Base-by-base conservation (phyloP, 2,797 vertebrate genomes). In the Catostomus latipinnis region DNA sequence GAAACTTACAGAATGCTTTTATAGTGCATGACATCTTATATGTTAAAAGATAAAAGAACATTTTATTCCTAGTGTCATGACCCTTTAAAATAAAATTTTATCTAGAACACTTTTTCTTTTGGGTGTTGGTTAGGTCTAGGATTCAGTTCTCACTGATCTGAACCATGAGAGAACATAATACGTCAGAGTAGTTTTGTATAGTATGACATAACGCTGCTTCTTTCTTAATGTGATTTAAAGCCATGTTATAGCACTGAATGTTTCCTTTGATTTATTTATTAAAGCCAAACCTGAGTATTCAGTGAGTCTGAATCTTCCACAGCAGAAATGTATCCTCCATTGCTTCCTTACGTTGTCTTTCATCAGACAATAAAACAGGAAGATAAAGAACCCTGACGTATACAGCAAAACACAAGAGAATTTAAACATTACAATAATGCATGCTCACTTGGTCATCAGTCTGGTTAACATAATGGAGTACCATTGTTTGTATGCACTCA, bases 301-400 rank as follows among this genome's bases (percentile, higher is more conserved):
- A 80, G 13, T 82, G 73, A 84, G 88, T 78, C 7, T 83, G 72
- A 93, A 92, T 71, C 87, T 91, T 63, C 94, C 90, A n/a, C 93
- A 96, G 82, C 93, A 94, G 71, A 97, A 87, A 63, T 95, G 89
- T 9, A 86, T 85, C 71, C 79, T 89, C 94, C 96, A 97, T 70
- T 96, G 95, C 78, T 95, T 95, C 76, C 90, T 86, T 62, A 96
- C 96, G 0, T 93, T 96, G 58, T 97, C 95, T 83, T 98, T 98
- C 94, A 96, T 93, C 73, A 96, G 75, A 78, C 96, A 98, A 88
- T 97, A 94, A 87, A 97, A 97, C 70, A 97, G 61, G 83, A 97
- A 98, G 70, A 98, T 91, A 82, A 97, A 94, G 88, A 97, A 93
- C 1, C 96, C 96, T 98, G 81, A 14, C 60, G 43, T 34, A 34